phyloP scores from a whole-genome alignment of 2,888 invertebrate species.

The Pterostichus madidus region DNA sequence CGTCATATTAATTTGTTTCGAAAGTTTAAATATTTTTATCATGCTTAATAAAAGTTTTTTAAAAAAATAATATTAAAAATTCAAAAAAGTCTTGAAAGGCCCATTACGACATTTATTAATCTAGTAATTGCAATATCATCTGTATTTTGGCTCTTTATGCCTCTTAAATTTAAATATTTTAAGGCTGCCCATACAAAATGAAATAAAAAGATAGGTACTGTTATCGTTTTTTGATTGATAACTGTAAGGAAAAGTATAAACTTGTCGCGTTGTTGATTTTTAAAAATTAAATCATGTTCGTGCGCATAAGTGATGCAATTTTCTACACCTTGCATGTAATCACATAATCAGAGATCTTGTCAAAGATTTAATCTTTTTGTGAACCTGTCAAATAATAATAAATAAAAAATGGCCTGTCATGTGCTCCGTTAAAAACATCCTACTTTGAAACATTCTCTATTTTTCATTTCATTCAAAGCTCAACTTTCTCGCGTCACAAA shows the following conservation, averaged over 20 bases:
- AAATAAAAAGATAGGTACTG: too few species aligned
- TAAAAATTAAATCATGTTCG: neutral
- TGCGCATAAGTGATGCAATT: constrained; percentile 1
- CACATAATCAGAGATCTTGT: neutral
- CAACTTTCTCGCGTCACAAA: neutral
- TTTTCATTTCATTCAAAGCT: constrained; percentile 4
- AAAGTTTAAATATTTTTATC: too few species aligned
- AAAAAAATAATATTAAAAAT: too few species aligned
- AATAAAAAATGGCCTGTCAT: constrained; percentile 10
- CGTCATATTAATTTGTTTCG: too few species aligned
- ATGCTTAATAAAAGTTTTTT: too few species aligned
- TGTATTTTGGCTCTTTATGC: too few species aligned
- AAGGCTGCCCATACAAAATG: too few species aligned
- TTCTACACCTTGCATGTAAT: constrained; percentile 6
- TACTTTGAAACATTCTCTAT: neutral
- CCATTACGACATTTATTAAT: too few species aligned
- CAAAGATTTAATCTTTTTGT: constrained; percentile 10
- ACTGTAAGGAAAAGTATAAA: neutral
- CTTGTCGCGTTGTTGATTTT: neutral
- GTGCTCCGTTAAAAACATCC: neutral
- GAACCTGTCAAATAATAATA: neutral
- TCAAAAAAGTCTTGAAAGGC: too few species aligned
- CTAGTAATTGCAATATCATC: too few species aligned
- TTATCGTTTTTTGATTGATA: neutral
- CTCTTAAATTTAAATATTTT: too few species aligned